Evolutionary conservation across 2,797 vertebrate genomes (phyloP).

Genomic region (Craterocephalus amniculus): DNA sequence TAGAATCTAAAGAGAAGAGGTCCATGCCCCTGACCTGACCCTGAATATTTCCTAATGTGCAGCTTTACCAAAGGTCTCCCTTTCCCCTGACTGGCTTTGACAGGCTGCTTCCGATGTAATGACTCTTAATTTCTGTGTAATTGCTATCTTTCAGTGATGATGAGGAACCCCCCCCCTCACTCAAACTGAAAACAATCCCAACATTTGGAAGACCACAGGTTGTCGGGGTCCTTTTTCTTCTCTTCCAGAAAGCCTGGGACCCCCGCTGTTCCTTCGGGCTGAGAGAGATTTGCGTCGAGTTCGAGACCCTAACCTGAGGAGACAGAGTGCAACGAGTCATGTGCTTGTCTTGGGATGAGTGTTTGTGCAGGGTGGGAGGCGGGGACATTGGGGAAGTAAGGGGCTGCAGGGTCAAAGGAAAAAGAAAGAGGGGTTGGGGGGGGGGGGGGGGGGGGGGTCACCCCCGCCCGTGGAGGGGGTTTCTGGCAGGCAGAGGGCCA

Average conservation of each 20-base stretch:
- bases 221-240: slow-evolving; percentile 71
- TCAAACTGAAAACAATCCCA: slow-evolving; percentile 66
- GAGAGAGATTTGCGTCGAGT: slow-evolving; percentile 79
- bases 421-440: slow-evolving; percentile 54
- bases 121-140: slow-evolving; percentile 83
- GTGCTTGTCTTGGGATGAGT: slow-evolving; percentile 83
- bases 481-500: too few relatives aligned
- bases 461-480: too few relatives aligned
- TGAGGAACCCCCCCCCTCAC: slow-evolving; percentile 72
- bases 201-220: slow-evolving; percentile 74
- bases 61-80: slow-evolving; percentile 75
- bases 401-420: slow-evolving; percentile 79
- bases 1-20: slow-evolving; percentile 76
- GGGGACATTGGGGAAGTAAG: slow-evolving; percentile 61
- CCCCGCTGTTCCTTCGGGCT: slow-evolving; percentile 77
- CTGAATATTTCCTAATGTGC: slow-evolving; percentile 80
- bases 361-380: slow-evolving; percentile 78
- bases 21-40: slow-evolving; percentile 80
- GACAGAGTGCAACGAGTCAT: slow-evolving; percentile 85
- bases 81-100: slow-evolving; percentile 81
- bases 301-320: slow-evolving; percentile 81
- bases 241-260: slow-evolving; percentile 70
- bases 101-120: slow-evolving; percentile 83
- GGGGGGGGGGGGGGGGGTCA: too few relatives aligned
- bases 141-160: slow-evolving; percentile 83